Percentiles rank a stretch among this genome's conserved stretches.
Conservation (phyloP, 2,113 vertebrate genomes). For the Seriola quinqueradiata region DNA sequence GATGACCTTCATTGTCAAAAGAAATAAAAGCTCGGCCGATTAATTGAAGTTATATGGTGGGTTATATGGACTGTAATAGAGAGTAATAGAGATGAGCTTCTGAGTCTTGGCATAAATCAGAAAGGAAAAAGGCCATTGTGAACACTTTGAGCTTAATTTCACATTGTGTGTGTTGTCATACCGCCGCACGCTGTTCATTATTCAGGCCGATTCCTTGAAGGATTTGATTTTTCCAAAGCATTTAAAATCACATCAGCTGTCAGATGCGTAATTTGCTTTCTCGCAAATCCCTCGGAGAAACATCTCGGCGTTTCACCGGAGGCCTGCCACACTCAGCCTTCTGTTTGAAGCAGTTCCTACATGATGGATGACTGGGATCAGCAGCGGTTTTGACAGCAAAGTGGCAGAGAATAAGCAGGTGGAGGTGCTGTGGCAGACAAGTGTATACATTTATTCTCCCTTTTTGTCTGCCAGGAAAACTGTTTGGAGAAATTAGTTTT, state of each 20-base stretch:
- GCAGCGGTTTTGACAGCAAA: slow-evolving; percentile 17
- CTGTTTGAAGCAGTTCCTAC: slow-evolving; percentile 21
- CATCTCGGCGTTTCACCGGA: slow-evolving; percentile 8
- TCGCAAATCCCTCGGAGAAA: slow-evolving; percentile 44
- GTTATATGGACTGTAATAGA: slow-evolving; percentile 13
- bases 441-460: not conserved
- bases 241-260: slow-evolving; percentile 53
- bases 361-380: slow-evolving; percentile 26
- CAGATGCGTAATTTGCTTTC: slow-evolving; percentile 44
- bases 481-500: not conserved
- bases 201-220: slow-evolving; percentile 40
- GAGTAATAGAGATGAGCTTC: slow-evolving; percentile 14
- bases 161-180: slow-evolving; percentile 26
- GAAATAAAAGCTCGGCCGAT: slow-evolving; percentile 2
- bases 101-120: slow-evolving; percentile 14
- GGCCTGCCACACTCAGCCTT: not conserved
- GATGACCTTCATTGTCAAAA: slow-evolving; percentile 36
- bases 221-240: slow-evolving; percentile 29
- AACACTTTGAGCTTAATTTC: slow-evolving; percentile 35
- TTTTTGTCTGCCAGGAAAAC: not conserved
- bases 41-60: slow-evolving; percentile 15
- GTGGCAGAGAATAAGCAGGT: slow-evolving; percentile 8
- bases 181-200: slow-evolving; percentile 4
- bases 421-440: not conserved
- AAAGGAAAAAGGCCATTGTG: not conserved